Evolutionary conservation across 2,113 vertebrate species (phyloP), one percentile per base, ranked within the genome.

Genomic region (Campylomormyrus tamandua): DNA sequence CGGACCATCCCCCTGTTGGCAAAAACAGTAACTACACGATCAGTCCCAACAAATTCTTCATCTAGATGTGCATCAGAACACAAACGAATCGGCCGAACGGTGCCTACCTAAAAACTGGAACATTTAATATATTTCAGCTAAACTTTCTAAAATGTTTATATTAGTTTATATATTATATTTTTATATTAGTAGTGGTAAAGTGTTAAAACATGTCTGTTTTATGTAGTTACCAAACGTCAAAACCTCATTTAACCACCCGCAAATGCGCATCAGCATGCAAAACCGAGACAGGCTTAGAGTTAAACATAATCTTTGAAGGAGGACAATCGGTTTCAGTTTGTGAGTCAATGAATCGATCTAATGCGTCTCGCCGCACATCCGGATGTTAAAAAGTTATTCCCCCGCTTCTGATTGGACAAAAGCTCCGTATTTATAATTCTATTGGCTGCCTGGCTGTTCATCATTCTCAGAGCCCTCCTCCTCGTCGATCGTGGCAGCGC

Each of bases 401-500:
- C 48, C 35, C 53, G 45, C 39, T 52, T 27, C 11, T 89, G 24
- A 90, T 90, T 90, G 89, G 89, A 58, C 31, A 39, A n/a, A 3
- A 31, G 13, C 24, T 52, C 27, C 5, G 5, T 31, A 11, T 6
- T 45, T 88, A 17, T 31, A 46, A 58, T 83, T 15, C 66, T 58
- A 88, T 90, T 90, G 86, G 87, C 45, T 83, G 6, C 0, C 35
- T 50, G 10, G 50, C 11, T 88, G 50, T 83, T 74, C 80, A 6
- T 90, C 90, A 24, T 1, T 27, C 19, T n/a, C 21, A 11, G 46
- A 13, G 13, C 84, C 66, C 62, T 15, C 31, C 45, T 50, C 17
- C 35, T 58, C 39, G 35, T 27, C 21, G 9, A 90, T 88, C 90
- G 90, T 90, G 90, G 90, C 90, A 77, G 66, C 86, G 31, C 87